phyloP scores from a whole-genome alignment of 1,140 invertebrate genomes.

The Heliconius congener region DNA sequence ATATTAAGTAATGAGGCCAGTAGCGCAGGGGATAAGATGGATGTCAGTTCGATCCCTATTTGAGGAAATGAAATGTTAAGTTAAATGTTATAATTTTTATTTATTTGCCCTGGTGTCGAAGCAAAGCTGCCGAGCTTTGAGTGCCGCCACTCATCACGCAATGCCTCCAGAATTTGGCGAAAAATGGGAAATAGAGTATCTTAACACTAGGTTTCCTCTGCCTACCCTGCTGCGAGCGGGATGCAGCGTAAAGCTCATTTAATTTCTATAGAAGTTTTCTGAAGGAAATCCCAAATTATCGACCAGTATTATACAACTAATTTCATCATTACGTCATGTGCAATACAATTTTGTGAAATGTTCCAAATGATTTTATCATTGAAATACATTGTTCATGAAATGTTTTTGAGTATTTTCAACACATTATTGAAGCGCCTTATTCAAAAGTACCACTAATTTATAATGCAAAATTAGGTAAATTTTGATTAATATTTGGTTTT shows the following conservation, averaged over 20 bases:
- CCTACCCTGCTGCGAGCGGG: too few species aligned
- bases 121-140: too few species aligned
- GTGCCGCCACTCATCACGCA: too few species aligned
- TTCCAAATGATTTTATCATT: not conserved
- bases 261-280: not conserved
- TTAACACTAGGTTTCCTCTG: too few species aligned
- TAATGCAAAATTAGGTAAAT: not conserved
- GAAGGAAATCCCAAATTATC: not conserved
- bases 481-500: not conserved
- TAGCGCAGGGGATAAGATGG: too few species aligned
- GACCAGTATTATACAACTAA: not conserved
- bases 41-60: too few species aligned
- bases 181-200: too few species aligned
- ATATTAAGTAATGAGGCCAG: too few species aligned
- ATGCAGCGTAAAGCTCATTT: too few species aligned
- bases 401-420: slow-evolving; percentile 5
- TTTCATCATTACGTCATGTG: not conserved
- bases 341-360: not conserved
- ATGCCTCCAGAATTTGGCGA: too few species aligned
- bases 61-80: not conserved
- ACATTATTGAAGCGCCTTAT: not conserved
- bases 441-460: not conserved
- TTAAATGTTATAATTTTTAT: not conserved
- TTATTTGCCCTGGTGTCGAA: too few species aligned
- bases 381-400: slow-evolving; percentile 9